Percentiles rank a stretch among this genome's conserved stretches.
These are phyloP conservation scores for Ceratina japonica DNA, from an alignment of 1,140 invertebrate genomes.

Conservation along the genomic window DNA sequence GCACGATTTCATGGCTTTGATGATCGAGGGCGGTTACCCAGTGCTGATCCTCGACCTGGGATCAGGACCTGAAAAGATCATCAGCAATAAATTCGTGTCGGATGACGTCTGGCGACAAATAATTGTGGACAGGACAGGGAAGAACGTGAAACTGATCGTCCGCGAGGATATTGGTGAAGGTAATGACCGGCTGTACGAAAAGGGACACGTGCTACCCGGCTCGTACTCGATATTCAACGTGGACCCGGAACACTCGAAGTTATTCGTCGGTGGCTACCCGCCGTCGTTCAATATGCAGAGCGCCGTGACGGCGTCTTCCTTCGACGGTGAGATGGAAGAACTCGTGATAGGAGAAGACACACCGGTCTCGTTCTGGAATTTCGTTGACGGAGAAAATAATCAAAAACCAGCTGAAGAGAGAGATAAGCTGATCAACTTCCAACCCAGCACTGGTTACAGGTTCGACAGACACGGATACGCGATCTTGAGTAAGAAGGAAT, in stretches of 20 bases:
- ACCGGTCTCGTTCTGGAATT: conserved; percentile 97
- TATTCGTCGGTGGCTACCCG: conserved; percentile 95
- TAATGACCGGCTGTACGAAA: conserved; percentile 79
- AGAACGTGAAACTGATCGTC: conserved; percentile 90
- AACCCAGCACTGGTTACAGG: conserved; percentile 85
- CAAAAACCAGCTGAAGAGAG: conserved; percentile 86
- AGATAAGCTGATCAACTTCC: conserved; percentile 83
- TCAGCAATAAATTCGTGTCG: conserved; percentile 87
- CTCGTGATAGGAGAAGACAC: conserved; percentile 93
- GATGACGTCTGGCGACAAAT: conserved; percentile 95
- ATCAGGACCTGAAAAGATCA: conserved; percentile 87
- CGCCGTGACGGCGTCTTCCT: conserved; percentile 85
- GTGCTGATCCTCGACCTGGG: conserved; percentile 94
- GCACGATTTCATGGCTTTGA: conserved; percentile 96
- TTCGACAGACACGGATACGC: conserved; percentile 94
- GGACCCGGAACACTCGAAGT: conserved; percentile 89
- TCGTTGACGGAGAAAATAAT: conserved; percentile 88
- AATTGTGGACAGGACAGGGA: conserved; percentile 92
- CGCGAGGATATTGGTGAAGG: conserved; percentile 86
- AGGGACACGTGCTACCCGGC: conserved; percentile 84
- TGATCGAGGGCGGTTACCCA: conserved; percentile 92
- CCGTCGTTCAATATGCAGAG: conserved; percentile 84
- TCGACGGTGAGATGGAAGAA: conserved; percentile 94
- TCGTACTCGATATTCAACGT: conserved; percentile 91
- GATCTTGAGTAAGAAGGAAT: conserved; percentile 82